These are phyloP conservation scores for Bombus picipes DNA, from an alignment of 1,140 invertebrate genomes.

Conservation along the genomic window DNA sequence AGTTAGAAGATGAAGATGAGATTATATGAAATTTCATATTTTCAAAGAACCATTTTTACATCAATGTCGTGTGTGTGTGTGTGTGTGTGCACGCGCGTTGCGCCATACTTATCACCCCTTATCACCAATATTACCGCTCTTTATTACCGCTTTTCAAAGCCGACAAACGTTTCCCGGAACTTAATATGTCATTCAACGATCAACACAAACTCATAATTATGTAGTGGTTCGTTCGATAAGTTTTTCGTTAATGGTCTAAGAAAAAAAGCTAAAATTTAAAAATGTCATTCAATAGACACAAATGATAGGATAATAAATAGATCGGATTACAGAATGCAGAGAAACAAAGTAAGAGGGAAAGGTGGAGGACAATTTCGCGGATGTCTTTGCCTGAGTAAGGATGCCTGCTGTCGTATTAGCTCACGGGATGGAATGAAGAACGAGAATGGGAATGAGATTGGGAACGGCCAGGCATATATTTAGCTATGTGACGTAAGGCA, in stretches of 20 bases:
- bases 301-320: not conserved
- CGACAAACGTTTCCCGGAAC: not conserved
- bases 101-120: too few species aligned
- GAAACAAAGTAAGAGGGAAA: not conserved
- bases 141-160: not conserved
- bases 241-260: too few species aligned
- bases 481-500: constrained; percentile 68
- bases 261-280: not conserved
- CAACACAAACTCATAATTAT: not conserved
- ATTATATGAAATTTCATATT: not conserved
- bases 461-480: constrained; percentile 69
- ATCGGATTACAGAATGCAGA: constrained; percentile 43
- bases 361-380: constrained; percentile 25
- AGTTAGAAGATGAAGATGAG: not conserved
- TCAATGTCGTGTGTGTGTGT: too few species aligned
- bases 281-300: not conserved
- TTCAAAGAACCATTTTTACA: too few species aligned
- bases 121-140: not conserved
- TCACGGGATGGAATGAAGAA: constrained; percentile 62
- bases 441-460: constrained; percentile 69
- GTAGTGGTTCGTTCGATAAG: too few species aligned
- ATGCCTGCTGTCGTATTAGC: constrained; percentile 38
- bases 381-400: constrained; percentile 59
- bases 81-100: too few species aligned
- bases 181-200: not conserved